Evolutionary conservation across 2,888 invertebrate genomes (phyloP), one percentile per base, ranked within the genome.

Genomic region (Eupithecia subumbrata): DNA sequence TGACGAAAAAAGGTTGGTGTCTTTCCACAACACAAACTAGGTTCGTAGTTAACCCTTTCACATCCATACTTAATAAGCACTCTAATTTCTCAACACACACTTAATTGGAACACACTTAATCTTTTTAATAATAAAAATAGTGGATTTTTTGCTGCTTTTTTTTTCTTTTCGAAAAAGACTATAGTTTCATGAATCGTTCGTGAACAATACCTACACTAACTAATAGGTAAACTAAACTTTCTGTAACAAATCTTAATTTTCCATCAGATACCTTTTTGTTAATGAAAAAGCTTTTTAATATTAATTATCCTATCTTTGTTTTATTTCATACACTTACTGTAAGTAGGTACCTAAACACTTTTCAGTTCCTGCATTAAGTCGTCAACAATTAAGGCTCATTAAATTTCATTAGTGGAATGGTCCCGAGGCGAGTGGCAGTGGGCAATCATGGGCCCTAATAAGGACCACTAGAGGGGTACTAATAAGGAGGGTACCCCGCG

Each of bases 351-450:
- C 92, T 91, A 92, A 60, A 60, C 40, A 64, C 91, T 91, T 87
- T 90, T 89, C 90, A 90, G 91, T 91, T 90, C 88, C 89, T 91
- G 89, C 93, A 94, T 94, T 93, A 94, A 94, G 92, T 92, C 93
- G 92, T 94, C 92, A 91, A 91, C 92, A 92, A 94, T 93, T 93
- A 93, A 93, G 92, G 87, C 93, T 94, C 94, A 94, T 94, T 94
- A 93, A 92, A 93, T 94, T 94, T 93, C 92, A 94, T 94, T 93
- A 94, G 87, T 87, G 88, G 88, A 88, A 86, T 87, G 90, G 91
- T 90, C 89, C 90, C 90, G 89, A 85, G 86, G 88, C 86, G 89
- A 86, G 75, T 69, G 72, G 84, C 85, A 85, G 88, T 84, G 86
- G 83, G 82, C 83, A 82, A 82, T 84, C 22, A 63, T 52, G 73